Evolutionary conservation across 2,888 invertebrate species (phyloP).

Genomic region (Pseudanteris insignis): DNA sequence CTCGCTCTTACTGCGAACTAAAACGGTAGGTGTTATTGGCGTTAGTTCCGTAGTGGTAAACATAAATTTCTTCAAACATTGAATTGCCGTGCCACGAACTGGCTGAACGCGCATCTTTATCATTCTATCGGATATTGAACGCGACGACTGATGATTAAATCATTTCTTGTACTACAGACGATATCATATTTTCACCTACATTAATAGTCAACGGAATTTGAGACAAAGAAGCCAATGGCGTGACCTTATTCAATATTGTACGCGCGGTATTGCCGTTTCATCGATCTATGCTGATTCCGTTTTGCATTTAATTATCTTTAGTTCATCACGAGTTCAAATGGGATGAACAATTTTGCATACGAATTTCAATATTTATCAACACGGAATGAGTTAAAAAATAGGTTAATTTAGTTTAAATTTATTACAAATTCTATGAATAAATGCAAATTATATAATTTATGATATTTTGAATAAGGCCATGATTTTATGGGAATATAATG

Average conservation of each 20-base stretch:
- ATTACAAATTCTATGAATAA: too few species aligned
- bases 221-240: constrained; percentile 10
- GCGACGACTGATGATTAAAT: constrained; percentile 38
- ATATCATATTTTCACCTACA: constrained; percentile 34
- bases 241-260: constrained; percentile 7
- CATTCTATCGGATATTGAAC: constrained; percentile 40
- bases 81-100: constrained; percentile 38
- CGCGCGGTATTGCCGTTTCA: neutral
- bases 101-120: constrained; percentile 22
- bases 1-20: constrained; percentile 23
- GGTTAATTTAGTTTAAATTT: too few species aligned
- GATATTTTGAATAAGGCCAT: too few species aligned
- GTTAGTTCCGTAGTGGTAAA: constrained; percentile 40
- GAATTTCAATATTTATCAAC: too few species aligned
- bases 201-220: constrained; percentile 18
- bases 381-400: too few species aligned
- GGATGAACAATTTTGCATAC: too few species aligned
- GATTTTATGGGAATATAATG: too few species aligned
- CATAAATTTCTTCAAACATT: constrained; percentile 48
- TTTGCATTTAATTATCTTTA: too few species aligned
- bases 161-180: constrained; percentile 37
- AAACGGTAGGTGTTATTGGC: constrained; percentile 31
- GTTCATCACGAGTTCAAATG: too few species aligned
- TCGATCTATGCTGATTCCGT: too few species aligned
- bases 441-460: too few species aligned